phyloP scores from a whole-genome alignment of 2,797 vertebrate species.

The Scolopax bukidnonensis region DNA sequence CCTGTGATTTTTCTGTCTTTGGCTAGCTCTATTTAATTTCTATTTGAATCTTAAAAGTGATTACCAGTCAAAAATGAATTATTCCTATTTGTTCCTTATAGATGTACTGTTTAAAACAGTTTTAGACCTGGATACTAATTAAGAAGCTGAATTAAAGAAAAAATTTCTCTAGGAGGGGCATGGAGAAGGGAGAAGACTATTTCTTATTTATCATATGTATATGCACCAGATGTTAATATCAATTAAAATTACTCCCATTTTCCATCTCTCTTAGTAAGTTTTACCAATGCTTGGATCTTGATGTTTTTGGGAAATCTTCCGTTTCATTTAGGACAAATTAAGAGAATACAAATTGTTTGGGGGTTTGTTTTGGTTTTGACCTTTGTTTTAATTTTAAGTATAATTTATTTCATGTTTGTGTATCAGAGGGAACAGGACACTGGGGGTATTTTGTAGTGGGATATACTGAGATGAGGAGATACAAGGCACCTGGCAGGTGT shows the following conservation, averaged over 20 bases:
- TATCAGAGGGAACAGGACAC: not conserved
- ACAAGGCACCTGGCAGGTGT: not conserved
- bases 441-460: not conserved
- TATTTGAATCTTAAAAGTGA: not conserved
- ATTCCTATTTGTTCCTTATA: not conserved
- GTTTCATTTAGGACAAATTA: not conserved
- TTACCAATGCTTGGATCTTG: not conserved
- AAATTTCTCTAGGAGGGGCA: not conserved
- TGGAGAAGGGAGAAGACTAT: not conserved
- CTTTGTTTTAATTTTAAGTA: not conserved
- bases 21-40: not conserved
- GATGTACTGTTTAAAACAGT: not conserved
- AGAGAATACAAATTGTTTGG: not conserved
- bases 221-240: not conserved
- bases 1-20: not conserved
- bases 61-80: not conserved
- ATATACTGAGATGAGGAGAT: not conserved
- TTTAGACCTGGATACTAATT: not conserved
- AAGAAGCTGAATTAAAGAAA: not conserved
- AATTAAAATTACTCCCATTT: not conserved
- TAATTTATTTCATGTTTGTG: not conserved
- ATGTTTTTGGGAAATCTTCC: not conserved
- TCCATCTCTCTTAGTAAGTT: not conserved
- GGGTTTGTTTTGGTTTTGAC: fast-evolving
- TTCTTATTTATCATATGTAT: not conserved